Base-by-base conservation (phyloP, 92 coral and sea anemone species). In the Galaxea fascicularis region DNA sequence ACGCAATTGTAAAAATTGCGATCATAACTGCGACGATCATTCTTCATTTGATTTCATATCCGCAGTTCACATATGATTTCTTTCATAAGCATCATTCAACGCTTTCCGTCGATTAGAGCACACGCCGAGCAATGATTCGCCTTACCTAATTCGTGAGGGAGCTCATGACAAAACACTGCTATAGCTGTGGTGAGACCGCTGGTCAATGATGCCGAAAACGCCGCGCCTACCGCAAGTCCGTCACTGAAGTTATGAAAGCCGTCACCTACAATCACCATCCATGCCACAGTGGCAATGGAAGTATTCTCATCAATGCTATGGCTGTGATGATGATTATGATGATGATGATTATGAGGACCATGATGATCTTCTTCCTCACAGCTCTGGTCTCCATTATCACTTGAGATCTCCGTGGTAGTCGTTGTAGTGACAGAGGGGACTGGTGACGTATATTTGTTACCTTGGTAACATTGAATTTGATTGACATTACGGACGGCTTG, bases 221-320 rank as follows among this genome's bases (percentile, higher is more conserved):
- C 99, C 4, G 97, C 95, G 12, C 99, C 99, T 4, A 96, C 97
- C 8, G 97, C 99, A 15, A 96, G 90, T 10, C 98, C 98, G 73
- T 96, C 98, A 71, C 98, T 93, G 47, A 96, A 87, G 88, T 96
- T 96, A 79, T 96, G 98, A 76, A 96, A 92, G 28, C 98, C 98
- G 74, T 96, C 98, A 0, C 98, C 95, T 17, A 94, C 93, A 27
- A 96, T 96, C 25, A 96, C 98, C 98, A 94, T 96, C 98, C 98
- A 96, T 30, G 98, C 98, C 53, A 96, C 88, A 53, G 98, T 72
- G 21, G 98, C 98, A 70, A 96, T 93, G 45, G 93, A 84, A 9
- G 93, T 88, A 20, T 53, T 39, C 79, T 71, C 90, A 76, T 76
- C 71, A 28, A 92, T 91, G 0, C 76, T 54, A 25, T 89, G 84